phyloP scores from a whole-genome alignment of 2,113 vertebrate genomes.

The Salvelinus sp. region DNA sequence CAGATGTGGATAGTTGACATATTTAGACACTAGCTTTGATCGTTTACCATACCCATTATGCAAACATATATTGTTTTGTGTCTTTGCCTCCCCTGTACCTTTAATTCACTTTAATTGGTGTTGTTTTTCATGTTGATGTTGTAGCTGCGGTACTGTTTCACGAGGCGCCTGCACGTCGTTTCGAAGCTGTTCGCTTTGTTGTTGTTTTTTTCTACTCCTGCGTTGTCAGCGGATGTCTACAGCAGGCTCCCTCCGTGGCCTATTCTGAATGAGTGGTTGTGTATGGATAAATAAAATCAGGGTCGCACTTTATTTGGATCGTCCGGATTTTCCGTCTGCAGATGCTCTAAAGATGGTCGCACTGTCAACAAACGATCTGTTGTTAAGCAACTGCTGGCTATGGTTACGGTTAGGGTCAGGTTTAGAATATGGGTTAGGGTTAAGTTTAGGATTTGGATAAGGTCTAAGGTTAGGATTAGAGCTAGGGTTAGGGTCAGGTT shows the following conservation, averaged over 20 bases:
- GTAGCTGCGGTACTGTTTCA: slow-evolving; percentile 40
- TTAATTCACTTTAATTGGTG: slow-evolving; percentile 32
- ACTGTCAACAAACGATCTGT: no score
- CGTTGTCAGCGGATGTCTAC: background rate
- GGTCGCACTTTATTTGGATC: no score
- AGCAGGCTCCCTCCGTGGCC: background rate
- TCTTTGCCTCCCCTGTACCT: background rate
- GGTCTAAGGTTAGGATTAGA: no score
- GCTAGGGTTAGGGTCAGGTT: no score
- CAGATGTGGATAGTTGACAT: background rate
- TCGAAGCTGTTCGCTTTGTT: background rate
- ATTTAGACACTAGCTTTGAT: background rate
- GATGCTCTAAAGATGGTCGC: no score
- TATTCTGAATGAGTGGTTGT: background rate
- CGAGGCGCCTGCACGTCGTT: slow-evolving; percentile 54
- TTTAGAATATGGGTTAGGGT: no score
- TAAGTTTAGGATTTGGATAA: no score
- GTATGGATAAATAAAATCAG: background rate
- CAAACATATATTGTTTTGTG: background rate
- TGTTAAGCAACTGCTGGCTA: no score
- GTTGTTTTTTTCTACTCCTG: background rate
- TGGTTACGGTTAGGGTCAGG: no score
- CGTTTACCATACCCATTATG: background rate
- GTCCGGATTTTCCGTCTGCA: no score
- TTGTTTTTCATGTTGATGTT: slow-evolving; percentile 34